Base-by-base conservation (phyloP, 2,888 invertebrate genomes). In the Aelia acuminata region DNA sequence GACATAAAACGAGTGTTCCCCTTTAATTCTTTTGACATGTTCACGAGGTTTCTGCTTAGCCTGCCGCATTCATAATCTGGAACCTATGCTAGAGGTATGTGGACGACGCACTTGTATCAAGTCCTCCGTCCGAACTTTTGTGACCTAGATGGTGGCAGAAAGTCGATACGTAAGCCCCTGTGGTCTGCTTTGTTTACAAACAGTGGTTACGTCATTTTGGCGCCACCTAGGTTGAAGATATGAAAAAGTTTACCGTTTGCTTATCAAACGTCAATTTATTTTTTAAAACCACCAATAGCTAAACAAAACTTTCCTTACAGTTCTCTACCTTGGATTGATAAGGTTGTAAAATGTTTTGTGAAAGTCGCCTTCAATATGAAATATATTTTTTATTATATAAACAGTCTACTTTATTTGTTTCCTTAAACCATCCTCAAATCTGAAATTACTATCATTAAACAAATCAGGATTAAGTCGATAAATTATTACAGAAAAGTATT, bases 151-250 rank as follows among this genome's bases (percentile, higher is more conserved):
- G 43, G 80, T 47, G 35, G 80, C 43, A n/a, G n/a, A 80, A 80
- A 39, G 80, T 80, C 80, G 35, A 80, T 80, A 80, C 13, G 7
- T 8, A 80, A 43, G 22, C 47, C 10, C 39, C 11, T 22, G 70
- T 22, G 70, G 43, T 75, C 0, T 15, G 48, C 43, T 47, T 53
- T 85, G 85, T 85, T 85, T 85, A 85, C 85, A 57, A 85, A 85
- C 85, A 85, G 1, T 85, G 85, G 22, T n/a, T 85, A 43, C 85
- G 85, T 57, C 85, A 85, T 85, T 85, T 85, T 85, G 85, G 85
- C 85, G 57, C 57, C 85, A 85, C 26, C 53, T 85, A 53, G 48
- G 35, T 26, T 84, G 49, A 39, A 43, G n/a, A 39, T 80, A 43
- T 80, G n/a, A 47, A 75, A 70, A 18, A 5, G 15, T 70, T 18